Percentiles rank a stretch among this genome's conserved stretches.
These are phyloP conservation scores for Temnothorax rugatulus DNA, from an alignment of 2,888 invertebrate genomes.

Conservation along the genomic window DNA sequence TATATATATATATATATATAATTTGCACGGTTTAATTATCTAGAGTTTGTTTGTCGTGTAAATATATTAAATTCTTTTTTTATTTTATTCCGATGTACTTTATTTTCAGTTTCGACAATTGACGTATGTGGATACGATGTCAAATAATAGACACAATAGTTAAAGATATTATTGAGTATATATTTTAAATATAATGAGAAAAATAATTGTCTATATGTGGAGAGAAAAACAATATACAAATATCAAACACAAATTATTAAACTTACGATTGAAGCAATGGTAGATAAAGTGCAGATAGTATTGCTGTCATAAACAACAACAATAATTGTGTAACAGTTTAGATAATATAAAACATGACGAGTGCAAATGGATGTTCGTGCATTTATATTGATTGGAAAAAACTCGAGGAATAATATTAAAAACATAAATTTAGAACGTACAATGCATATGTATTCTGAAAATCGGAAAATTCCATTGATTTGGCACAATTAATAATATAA, in stretches of 20 bases:
- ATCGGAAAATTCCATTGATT: not conserved
- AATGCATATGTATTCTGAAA: not conserved
- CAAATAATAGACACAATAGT: not conserved
- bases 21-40: not conserved
- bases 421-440: conserved; percentile 3
- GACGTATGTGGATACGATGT: conserved; percentile 8
- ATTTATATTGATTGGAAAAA: conserved; percentile 11
- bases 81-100: not conserved
- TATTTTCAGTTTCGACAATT: not conserved
- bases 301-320: conserved; percentile 23
- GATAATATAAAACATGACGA: conserved; percentile 7
- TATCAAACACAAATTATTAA: conserved; percentile 12
- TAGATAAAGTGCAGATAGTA: conserved; percentile 17
- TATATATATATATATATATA: not conserved
- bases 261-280: conserved; percentile 21
- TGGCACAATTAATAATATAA: not conserved
- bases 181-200: not conserved
- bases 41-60: not conserved
- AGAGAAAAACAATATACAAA: conserved; percentile 9
- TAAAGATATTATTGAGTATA: not conserved
- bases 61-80: not conserved
- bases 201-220: too few relatives aligned
- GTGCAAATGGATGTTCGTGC: conserved; percentile 31
- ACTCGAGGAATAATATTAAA: conserved; percentile 12
- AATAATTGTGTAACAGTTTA: not conserved